Percentiles rank a stretch among this genome's conserved stretches.
Conservation (phyloP, 1,140 invertebrate genomes). For the Drosophila nigromelanica region DNA sequence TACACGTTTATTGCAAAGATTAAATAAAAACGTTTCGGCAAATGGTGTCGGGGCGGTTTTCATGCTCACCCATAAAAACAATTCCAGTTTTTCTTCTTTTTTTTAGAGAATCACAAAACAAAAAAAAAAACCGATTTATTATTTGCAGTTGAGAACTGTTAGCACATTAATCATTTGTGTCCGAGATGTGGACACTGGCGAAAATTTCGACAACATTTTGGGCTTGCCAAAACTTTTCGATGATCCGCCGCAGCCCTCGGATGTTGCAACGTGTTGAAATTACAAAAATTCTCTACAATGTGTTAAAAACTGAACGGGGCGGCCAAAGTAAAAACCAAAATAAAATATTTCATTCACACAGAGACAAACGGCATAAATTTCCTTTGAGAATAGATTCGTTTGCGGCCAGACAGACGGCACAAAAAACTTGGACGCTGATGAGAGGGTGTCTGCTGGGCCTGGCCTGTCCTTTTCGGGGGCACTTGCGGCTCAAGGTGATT, state of each 20-base stretch:
- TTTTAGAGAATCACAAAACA: constrained; percentile 49
- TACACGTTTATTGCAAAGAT: constrained; percentile 58
- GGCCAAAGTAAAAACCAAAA: constrained; percentile 44
- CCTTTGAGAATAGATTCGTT: constrained; percentile 74
- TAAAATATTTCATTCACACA: constrained; percentile 78
- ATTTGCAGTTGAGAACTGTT: constrained; percentile 52
- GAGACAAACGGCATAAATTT: constrained; percentile 73
- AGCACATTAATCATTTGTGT: constrained; percentile 59
- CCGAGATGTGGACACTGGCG: constrained; percentile 69
- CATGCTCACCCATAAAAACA: constrained; percentile 46
- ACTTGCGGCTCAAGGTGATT: constrained; percentile 67
- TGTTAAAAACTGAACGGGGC: constrained; percentile 62
- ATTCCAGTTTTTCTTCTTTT: constrained; percentile 49
- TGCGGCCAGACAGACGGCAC: constrained; percentile 34
- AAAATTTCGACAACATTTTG: constrained; percentile 46
- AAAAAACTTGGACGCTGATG: constrained; percentile 29
- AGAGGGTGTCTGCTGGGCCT: constrained; percentile 33
- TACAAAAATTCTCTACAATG: constrained; percentile 68
- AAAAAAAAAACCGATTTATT: constrained; percentile 57
- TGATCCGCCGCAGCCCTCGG: constrained; percentile 37
- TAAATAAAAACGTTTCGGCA: constrained; percentile 60
- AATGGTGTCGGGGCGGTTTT: constrained; percentile 65
- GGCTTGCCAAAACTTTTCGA: constrained; percentile 55
- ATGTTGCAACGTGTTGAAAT: constrained; percentile 74
- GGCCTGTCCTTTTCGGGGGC: constrained; percentile 10